Conservation (phyloP, 92 coral and sea anemone genomes). For the Zoanthus sociatus region DNA sequence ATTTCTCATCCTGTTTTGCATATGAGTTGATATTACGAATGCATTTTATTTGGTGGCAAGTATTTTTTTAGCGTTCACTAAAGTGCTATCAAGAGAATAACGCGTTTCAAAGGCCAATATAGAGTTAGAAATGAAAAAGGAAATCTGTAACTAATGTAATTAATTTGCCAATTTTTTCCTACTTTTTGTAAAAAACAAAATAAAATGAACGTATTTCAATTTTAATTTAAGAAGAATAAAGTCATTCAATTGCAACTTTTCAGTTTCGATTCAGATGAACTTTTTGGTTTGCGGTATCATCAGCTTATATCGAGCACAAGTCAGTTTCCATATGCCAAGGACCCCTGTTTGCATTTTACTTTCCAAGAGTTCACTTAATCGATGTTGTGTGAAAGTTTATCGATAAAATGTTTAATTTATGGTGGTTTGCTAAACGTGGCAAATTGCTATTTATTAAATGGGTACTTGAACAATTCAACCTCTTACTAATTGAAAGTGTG, state of each 20-base stretch:
- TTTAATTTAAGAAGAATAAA: not conserved
- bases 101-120: slow-evolving; percentile 7
- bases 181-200: slow-evolving; percentile 1
- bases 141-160: not conserved
- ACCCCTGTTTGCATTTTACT: not conserved
- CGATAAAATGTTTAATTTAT: slow-evolving; percentile 60
- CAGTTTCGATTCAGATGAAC: not conserved
- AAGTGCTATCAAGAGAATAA: slow-evolving; percentile 11
- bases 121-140: not conserved
- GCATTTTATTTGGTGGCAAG: slow-evolving; percentile 24
- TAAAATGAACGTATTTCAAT: slow-evolving; percentile 11
- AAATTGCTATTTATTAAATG: slow-evolving; percentile 81
- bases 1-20: slow-evolving; percentile 44
- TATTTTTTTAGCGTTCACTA: slow-evolving; percentile 5
- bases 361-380: not conserved
- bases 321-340: not conserved
- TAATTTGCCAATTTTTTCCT: not conserved
- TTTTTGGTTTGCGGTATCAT: too few relatives aligned
- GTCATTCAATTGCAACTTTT: not conserved
- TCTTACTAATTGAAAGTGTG: slow-evolving; percentile 48
- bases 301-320: not conserved
- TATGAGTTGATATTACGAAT: slow-evolving; percentile 32
- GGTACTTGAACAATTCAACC: slow-evolving; percentile 59
- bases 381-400: slow-evolving; percentile 10
- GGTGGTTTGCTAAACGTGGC: slow-evolving; percentile 71